Base-by-base conservation (phyloP, 2,888 invertebrate species). In the Ophonus ardosiacus region DNA sequence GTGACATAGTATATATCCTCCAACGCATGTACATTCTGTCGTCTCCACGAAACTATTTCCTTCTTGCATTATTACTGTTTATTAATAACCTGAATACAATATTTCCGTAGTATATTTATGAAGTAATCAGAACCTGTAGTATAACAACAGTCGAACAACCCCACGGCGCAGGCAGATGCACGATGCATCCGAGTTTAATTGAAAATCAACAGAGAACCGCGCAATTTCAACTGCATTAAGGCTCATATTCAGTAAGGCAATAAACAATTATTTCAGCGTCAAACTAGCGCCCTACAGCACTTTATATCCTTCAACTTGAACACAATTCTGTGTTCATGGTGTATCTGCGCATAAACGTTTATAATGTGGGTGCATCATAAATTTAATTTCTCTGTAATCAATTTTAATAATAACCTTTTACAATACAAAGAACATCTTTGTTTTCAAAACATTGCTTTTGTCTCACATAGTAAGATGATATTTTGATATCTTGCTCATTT, bases 181-280 rank as follows among this genome's bases (percentile, higher is more conserved):
- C 24, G 63, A 63, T 63, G 63, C 63, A 63, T 17, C 24, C 68
- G 31, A 24, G 68, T 68, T 68, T 68, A 68, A 68, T 68, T 68
- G 68, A 31, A 68, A 38, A 68, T 68, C 31, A 68, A 68, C 68
- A n/a, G 15, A 68, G n/a, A 68, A 68, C 68, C 68, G 68, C 15
- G n/a, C 38, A 31, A 68, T 68, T 24, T 68, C 38, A 68, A 68
- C 68, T 31, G 38, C 68, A 68, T 68, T 68, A 68, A 68, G 15
- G 68, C 15, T n/a, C 38, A 68, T 68, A 15, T 68, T 15, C 38
- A 68, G n/a, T 1, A 68, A 68, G 68, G 68, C 68, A 68, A 15
- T 7, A 63, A 68, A 31, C 68, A 38, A 68, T 68, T 68, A 38
- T 38, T 68, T 68, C 38, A 24, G 24, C 24, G 18, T 0, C 59